These are phyloP conservation scores for Germaria angustata DNA, from an alignment of 2,888 invertebrate species.

Conservation along the genomic window DNA sequence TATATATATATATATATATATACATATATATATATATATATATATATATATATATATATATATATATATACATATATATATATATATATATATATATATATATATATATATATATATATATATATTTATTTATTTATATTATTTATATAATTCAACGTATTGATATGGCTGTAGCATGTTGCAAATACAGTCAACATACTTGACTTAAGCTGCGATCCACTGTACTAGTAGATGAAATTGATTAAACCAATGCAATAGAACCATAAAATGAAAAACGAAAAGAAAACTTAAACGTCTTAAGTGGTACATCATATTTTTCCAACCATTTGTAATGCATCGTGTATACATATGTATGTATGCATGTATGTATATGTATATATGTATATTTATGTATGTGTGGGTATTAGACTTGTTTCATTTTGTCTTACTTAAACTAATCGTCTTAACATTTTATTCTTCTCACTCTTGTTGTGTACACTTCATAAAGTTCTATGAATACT, in stretches of 20 bases:
- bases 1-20: no score
- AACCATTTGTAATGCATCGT: neutral
- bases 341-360: neutral
- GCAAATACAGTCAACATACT: conserved; percentile 5
- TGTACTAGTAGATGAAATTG: neutral
- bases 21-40: no score
- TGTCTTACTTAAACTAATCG: conserved; percentile 20
- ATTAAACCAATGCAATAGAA: neutral
- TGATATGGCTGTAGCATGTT: conserved; percentile 6
- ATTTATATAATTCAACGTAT: conserved; percentile 4
- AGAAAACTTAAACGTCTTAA: conserved; percentile 22
- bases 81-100: no score
- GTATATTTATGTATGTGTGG: neutral
- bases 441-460: neutral
- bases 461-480: neutral
- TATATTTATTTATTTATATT: neutral
- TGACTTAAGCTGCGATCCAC: neutral
- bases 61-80: no score
- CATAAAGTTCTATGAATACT: neutral
- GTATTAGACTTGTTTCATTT: conserved; percentile 18
- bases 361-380: neutral
- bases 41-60: no score
- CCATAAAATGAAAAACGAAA: conserved; percentile 1
- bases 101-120: neutral
- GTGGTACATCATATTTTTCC: neutral